phyloP scores from a whole-genome alignment of 2,113 vertebrate species.

The Recurvirostra avosetta region DNA sequence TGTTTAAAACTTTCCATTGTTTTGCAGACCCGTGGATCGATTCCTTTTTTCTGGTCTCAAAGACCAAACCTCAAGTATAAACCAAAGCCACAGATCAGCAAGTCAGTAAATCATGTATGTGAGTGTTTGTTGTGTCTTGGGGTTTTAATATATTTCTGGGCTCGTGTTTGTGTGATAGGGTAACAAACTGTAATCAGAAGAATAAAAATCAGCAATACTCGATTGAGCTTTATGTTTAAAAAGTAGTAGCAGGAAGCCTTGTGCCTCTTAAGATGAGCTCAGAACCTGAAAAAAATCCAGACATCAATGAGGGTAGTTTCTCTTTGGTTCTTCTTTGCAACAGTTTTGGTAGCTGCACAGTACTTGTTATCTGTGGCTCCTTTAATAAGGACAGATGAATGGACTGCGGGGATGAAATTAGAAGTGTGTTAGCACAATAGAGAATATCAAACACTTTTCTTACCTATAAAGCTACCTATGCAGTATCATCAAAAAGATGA shows the following conservation, averaged over 20 bases:
- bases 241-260: neutral
- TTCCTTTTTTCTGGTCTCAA: constrained; percentile 96
- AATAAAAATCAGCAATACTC: neutral
- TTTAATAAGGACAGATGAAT: neutral
- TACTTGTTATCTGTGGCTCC: neutral
- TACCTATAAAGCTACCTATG: neutral
- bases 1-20: neutral
- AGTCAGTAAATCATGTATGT: constrained; percentile 89
- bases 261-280: neutral
- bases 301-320: neutral
- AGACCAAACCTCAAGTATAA: constrained; percentile 96
- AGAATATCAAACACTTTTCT: neutral
- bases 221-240: neutral
- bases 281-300: neutral
- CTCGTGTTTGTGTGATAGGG: neutral
- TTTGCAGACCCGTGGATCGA: constrained; percentile 90
- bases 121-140: neutral
- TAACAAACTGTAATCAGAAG: neutral
- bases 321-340: neutral
- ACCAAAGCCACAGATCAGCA: constrained; percentile 93
- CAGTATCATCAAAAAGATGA: neutral
- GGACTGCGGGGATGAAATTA: neutral
- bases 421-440: neutral
- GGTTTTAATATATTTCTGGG: neutral
- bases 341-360: neutral